Percentiles rank a stretch among this genome's conserved stretches.
Conservation (phyloP, 2,113 vertebrate genomes). For the Clarias gariepinus region DNA sequence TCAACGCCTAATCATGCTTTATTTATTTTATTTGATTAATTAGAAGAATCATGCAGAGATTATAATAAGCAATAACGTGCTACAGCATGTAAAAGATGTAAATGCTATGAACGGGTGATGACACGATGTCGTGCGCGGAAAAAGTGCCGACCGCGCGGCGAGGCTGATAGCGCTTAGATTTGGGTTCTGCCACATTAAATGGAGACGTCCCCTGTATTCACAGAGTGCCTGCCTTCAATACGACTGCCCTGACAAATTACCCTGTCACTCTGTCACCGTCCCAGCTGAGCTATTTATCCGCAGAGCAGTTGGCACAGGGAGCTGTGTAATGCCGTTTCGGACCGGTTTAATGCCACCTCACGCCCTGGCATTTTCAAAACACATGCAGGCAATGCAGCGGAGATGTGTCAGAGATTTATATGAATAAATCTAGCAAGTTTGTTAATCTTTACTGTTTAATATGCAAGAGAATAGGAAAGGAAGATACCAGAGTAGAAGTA, state of each 20-base stretch:
- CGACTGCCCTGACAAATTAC: constrained; percentile 50
- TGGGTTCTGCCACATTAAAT: constrained; percentile 44
- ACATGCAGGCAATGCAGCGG: neutral
- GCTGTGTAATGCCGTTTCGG: constrained; percentile 1
- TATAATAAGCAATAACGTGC: constrained; percentile 25
- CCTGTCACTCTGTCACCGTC: constrained; percentile 51
- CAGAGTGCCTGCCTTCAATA: constrained; percentile 30
- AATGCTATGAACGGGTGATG: constrained; percentile 12
- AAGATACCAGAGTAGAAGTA: neutral
- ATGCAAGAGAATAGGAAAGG: neutral
- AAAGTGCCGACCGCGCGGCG: neutral
- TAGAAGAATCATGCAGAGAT: constrained; percentile 8
- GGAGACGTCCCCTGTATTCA: constrained; percentile 40
- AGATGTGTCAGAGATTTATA: neutral
- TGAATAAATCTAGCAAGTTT: neutral
- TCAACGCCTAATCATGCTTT: constrained; percentile 19
- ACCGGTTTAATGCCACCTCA: constrained; percentile 9
- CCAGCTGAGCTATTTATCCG: constrained; percentile 52
- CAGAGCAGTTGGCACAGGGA: constrained; percentile 6
- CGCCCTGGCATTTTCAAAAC: constrained; percentile 21
- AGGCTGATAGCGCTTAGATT: constrained; percentile 34
- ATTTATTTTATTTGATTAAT: constrained; percentile 34
- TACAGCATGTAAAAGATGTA: neutral
- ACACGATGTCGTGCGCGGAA: neutral
- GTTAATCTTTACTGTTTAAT: neutral